A percentile compares a stretch with the other conserved stretches of the same genome.
Conservation (phyloP, 2,113 vertebrate genomes). For the Chauna torquata region DNA sequence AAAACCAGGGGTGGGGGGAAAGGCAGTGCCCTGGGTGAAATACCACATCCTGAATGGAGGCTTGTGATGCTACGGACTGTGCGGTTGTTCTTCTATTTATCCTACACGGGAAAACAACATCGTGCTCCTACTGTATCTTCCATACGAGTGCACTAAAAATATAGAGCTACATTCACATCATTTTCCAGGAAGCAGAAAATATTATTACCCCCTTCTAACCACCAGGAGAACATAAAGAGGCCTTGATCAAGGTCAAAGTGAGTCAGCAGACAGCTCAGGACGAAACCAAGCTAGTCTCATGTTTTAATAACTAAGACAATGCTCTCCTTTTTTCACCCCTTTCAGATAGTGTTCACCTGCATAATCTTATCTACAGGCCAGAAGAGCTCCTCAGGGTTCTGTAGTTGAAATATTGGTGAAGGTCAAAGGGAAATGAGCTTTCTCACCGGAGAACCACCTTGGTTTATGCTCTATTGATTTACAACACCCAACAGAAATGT, state of each 20-base stretch:
- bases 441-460: background rate
- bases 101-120: background rate
- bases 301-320: background rate
- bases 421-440: background rate
- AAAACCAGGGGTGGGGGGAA: background rate
- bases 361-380: background rate
- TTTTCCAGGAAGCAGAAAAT: constrained; percentile 1
- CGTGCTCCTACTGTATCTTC: background rate
- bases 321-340: background rate
- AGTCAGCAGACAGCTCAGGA: constrained; percentile 1
- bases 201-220: background rate
- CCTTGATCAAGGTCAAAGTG: background rate
- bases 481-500: background rate
- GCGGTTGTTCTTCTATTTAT: background rate
- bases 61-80: accelerated
- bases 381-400: background rate
- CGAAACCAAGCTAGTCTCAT: background rate
- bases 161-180: background rate
- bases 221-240: background rate
- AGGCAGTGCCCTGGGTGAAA: background rate
- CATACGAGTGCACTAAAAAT: background rate
- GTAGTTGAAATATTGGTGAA: background rate
- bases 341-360: background rate
- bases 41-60: background rate
- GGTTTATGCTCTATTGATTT: background rate